Percentiles rank a stretch among this genome's conserved stretches.
These are phyloP conservation scores for Choloepus hoffmanni DNA, from an alignment of 2,113 vertebrate species.

Conservation along the genomic window DNA sequence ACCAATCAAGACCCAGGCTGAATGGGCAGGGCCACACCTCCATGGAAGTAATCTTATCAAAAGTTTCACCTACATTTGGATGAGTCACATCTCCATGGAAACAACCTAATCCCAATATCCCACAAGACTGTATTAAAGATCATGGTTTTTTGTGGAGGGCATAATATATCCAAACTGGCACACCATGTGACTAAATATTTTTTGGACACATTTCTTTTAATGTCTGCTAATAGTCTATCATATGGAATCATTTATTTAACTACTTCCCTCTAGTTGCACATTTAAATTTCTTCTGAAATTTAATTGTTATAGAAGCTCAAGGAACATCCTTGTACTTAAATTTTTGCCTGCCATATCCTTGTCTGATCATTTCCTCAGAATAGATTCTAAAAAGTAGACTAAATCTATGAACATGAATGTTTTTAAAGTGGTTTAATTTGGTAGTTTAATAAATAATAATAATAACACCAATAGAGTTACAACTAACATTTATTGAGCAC, in stretches of 20 bases:
- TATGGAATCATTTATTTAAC: background rate
- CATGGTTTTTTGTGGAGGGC: too few relatives aligned
- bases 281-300: slow-evolving; percentile 15
- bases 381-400: background rate
- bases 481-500: background rate
- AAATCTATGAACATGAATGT: background rate
- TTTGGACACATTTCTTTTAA: background rate
- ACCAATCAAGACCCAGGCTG: too few relatives aligned
- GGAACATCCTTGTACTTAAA: background rate
- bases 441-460: background rate
- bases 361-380: background rate
- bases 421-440: background rate
- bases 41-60: too few relatives aligned
- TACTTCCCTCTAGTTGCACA: background rate
- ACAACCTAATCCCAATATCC: too few relatives aligned
- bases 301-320: slow-evolving; percentile 1
- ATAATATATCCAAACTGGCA: too few relatives aligned
- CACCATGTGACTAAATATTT: background rate
- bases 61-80: too few relatives aligned
- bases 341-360: background rate
- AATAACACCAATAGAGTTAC: background rate
- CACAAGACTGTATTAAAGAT: too few relatives aligned
- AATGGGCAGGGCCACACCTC: too few relatives aligned
- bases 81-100: too few relatives aligned
- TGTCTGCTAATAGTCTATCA: background rate